These are phyloP conservation scores for Drosophila melanogaster DNA, from an alignment of 1,140 invertebrate genomes.

Conservation along the genomic window DNA sequence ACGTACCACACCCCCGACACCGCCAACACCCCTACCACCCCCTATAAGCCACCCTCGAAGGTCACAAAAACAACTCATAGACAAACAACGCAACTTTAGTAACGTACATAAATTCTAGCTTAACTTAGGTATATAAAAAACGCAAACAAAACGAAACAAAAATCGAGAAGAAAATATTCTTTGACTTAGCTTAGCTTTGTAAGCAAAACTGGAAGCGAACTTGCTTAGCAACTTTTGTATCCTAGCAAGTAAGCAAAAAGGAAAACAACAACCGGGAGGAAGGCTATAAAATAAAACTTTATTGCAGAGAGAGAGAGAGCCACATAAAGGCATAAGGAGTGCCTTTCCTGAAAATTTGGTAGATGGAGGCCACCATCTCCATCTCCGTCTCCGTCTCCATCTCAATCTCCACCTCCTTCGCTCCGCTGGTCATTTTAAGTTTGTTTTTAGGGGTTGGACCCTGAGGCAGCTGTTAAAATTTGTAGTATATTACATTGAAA, in stretches of 20 bases:
- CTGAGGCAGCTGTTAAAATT: constrained; percentile 57
- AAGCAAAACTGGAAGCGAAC: constrained; percentile 47
- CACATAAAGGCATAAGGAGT: constrained; percentile 50
- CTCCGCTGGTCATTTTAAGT: constrained; percentile 39
- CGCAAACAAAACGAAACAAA: constrained; percentile 42
- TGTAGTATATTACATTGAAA: constrained; percentile 64
- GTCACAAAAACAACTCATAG: constrained; percentile 52
- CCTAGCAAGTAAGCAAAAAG: constrained; percentile 56
- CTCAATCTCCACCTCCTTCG: not conserved
- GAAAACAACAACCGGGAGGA: constrained; percentile 34
- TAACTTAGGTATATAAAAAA: constrained; percentile 60
- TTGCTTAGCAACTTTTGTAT: constrained; percentile 46
- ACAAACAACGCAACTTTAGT: constrained; percentile 51
- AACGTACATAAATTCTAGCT: constrained; percentile 52
- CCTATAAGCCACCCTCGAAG: constrained; percentile 25
- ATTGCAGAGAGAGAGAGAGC: constrained; percentile 68
- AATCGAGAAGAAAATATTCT: constrained; percentile 48
- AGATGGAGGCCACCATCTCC: not conserved
- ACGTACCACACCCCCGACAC: not conserved
- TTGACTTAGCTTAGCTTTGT: constrained; percentile 63
- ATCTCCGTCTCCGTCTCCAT: not conserved
- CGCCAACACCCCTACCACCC: not conserved
- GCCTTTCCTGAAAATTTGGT: constrained; percentile 23
- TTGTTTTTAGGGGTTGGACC: constrained; percentile 35
- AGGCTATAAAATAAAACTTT: constrained; percentile 75